Evolutionary conservation across 1,140 invertebrate species (phyloP).

Genomic region (Potamilus streckersoni): DNA sequence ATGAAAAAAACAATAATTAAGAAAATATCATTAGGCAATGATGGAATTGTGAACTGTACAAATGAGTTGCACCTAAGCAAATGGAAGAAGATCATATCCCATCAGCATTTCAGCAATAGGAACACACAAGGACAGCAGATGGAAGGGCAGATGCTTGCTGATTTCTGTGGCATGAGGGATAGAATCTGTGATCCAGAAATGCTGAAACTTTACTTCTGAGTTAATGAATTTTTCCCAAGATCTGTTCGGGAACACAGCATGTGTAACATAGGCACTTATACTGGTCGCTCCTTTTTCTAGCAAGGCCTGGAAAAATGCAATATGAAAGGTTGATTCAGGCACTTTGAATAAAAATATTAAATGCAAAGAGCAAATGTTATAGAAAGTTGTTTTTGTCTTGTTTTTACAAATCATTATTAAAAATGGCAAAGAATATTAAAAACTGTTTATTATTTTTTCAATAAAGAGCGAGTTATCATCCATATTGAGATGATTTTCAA

Average conservation of each 20-base stretch:
- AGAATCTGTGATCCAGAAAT: conserved; percentile 68
- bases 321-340: not conserved
- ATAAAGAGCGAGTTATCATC: too few relatives aligned
- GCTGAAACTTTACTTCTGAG: conserved; percentile 53
- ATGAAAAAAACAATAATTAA: too few relatives aligned
- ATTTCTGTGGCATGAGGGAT: conserved; percentile 64
- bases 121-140: conserved; percentile 60
- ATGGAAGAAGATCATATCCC: conserved; percentile 58
- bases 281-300: conserved; percentile 54
- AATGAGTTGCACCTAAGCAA: too few relatives aligned
- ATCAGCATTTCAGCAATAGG: conserved; percentile 62
- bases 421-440: too few relatives aligned
- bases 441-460: too few relatives aligned
- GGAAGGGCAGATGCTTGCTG: conserved; percentile 59
- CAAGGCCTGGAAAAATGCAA: conserved; percentile 53
- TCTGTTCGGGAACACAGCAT: conserved; percentile 66
- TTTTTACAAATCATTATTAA: too few relatives aligned
- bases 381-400: too few relatives aligned
- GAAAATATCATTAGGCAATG: too few relatives aligned
- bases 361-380: too few relatives aligned
- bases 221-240: conserved; percentile 64
- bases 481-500: too few relatives aligned
- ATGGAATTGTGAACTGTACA: too few relatives aligned
- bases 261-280: conserved; percentile 66
- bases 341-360: too few relatives aligned